These are phyloP conservation scores for Corythornis madagascariensis DNA, from an alignment of 2,113 vertebrate genomes.

Conservation along the genomic window DNA sequence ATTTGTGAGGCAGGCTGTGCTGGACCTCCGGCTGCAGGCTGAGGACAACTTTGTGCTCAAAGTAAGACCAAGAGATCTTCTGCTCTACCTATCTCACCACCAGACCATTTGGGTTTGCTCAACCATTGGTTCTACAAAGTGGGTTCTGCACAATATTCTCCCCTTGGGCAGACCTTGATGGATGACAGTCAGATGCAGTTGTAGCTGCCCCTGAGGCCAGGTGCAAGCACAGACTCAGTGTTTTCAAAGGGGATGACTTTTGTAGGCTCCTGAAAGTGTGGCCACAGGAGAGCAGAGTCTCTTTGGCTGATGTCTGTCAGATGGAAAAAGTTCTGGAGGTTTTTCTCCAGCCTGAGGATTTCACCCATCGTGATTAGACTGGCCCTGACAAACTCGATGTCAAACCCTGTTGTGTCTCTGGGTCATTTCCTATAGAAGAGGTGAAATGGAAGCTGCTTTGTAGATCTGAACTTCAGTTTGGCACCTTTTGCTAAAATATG, in stretches of 20 bases:
- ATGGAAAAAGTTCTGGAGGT: neutral
- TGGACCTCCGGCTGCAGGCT: conserved; percentile 88
- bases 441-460: fast-evolving
- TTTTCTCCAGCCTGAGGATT: neutral
- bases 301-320: neutral
- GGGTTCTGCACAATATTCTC: neutral
- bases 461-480: neutral
- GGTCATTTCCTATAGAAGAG: neutral
- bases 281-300: neutral
- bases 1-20: conserved; percentile 82
- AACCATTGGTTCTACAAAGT: neutral
- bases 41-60: conserved; percentile 97
- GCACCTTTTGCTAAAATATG: neutral
- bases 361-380: fast-evolving
- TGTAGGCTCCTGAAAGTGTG: fast-evolving
- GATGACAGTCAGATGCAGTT: neutral
- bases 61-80: conserved; percentile 55
- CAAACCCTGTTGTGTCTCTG: neutral
- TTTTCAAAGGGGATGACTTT: neutral
- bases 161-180: neutral
- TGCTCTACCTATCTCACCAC: neutral
- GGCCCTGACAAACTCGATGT: neutral
- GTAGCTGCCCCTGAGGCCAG: neutral
- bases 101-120: neutral
- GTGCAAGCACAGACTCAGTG: neutral